Percentiles rank a stretch among this genome's conserved stretches.
Evolutionary conservation across 2,113 vertebrate species (phyloP).

Genomic region (Ranitomeya imitator): DNA sequence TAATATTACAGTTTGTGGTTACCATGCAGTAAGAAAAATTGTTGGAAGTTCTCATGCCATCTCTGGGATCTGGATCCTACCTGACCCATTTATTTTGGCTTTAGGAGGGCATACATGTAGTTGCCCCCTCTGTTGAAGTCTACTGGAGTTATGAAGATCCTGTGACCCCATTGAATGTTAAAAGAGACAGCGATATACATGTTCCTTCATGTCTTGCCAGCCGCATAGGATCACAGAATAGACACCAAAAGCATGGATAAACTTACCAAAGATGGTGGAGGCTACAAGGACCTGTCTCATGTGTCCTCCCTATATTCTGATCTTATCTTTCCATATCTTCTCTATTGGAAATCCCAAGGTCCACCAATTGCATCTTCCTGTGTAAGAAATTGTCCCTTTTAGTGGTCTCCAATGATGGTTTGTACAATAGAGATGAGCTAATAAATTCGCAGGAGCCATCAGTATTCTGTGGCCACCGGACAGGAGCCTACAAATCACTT

Average conservation of each 20-base stretch:
- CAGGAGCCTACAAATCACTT: too few species aligned
- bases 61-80: too few species aligned
- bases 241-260: too few species aligned
- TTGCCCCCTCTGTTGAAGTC: background rate
- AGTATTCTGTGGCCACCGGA: too few species aligned
- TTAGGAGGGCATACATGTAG: too few species aligned
- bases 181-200: background rate
- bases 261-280: background rate
- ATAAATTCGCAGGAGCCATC: too few species aligned
- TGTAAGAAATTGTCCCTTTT: background rate
- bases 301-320: background rate
- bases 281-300: rapidly evolving
- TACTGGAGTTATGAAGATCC: background rate
- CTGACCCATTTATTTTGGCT: too few species aligned
- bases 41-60: too few species aligned
- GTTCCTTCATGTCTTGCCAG: background rate
- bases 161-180: background rate
- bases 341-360: background rate
- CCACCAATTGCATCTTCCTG: background rate
- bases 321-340: background rate
- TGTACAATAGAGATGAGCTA: background rate
- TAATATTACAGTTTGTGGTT: too few species aligned
- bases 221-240: too few species aligned
- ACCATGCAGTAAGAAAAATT: too few species aligned
- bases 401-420: background rate